Evolutionary conservation across 2,113 vertebrate species (phyloP).

Genomic region (Alethe diademata): DNA sequence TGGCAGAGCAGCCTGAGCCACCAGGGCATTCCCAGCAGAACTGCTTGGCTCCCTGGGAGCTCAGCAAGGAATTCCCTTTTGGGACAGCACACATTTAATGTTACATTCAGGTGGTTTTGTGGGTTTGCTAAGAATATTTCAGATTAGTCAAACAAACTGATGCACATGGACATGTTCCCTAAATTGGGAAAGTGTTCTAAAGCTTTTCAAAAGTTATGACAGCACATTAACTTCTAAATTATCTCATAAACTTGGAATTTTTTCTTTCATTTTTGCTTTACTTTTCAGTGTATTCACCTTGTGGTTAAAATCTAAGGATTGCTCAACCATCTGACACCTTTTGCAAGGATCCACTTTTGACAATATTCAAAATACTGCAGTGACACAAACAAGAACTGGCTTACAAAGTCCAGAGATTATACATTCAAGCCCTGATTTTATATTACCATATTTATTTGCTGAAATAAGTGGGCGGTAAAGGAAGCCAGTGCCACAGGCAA

Average conservation of each 20-base stretch:
- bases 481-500: background rate
- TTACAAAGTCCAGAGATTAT: background rate
- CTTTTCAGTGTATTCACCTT: background rate
- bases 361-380: background rate
- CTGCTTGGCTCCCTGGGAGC: background rate
- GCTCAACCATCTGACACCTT: background rate
- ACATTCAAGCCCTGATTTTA: background rate
- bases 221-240: background rate
- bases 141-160: background rate
- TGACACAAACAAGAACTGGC: background rate
- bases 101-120: background rate
- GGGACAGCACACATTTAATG: no score
- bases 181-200: background rate
- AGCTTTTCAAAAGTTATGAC: background rate
- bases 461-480: slow-evolving; percentile 52
- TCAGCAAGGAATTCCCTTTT: background rate
- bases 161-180: rapidly evolving
- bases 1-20: background rate
- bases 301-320: background rate
- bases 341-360: background rate
- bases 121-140: background rate
- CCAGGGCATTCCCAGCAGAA: background rate
- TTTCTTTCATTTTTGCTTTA: background rate
- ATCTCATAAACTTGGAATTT: background rate
- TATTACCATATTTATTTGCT: slow-evolving; percentile 49